Conservation (phyloP, 2,888 invertebrate species). For the Cylindroiulus punctatus region DNA sequence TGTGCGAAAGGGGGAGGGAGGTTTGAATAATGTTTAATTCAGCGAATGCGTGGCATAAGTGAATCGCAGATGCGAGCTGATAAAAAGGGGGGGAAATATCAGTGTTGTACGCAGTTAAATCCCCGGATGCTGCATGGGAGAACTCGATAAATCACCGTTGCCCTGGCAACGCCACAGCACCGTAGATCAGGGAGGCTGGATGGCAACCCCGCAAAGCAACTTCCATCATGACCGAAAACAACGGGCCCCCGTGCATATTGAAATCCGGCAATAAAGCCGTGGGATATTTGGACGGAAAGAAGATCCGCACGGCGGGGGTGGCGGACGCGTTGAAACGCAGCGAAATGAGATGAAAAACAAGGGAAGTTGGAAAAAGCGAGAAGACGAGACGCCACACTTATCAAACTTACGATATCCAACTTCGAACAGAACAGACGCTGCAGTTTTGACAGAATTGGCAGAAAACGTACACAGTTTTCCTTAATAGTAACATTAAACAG, state of each 20-base stretch:
- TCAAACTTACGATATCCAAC: too few relatives aligned
- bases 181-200: background rate
- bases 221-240: background rate
- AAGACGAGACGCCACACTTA: background rate
- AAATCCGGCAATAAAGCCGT: conserved; percentile 18
- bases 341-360: background rate
- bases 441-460: too few relatives aligned
- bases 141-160: conserved; percentile 18
- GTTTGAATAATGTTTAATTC: background rate
- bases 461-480: too few relatives aligned
- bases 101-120: background rate
- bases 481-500: too few relatives aligned
- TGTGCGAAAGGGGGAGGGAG: background rate
- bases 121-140: background rate
- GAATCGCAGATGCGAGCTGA: background rate
- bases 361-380: background rate
- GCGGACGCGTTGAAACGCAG: background rate
- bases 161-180: background rate
- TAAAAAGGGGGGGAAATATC: conserved; percentile 15
- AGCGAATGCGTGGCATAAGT: conserved; percentile 5
- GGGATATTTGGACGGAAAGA: background rate
- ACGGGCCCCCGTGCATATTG: background rate
- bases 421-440: too few relatives aligned
- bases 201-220: background rate
- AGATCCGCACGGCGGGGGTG: background rate